Conservation (phyloP, 2,888 invertebrate species). For the Leptarthrus brevirostris region DNA sequence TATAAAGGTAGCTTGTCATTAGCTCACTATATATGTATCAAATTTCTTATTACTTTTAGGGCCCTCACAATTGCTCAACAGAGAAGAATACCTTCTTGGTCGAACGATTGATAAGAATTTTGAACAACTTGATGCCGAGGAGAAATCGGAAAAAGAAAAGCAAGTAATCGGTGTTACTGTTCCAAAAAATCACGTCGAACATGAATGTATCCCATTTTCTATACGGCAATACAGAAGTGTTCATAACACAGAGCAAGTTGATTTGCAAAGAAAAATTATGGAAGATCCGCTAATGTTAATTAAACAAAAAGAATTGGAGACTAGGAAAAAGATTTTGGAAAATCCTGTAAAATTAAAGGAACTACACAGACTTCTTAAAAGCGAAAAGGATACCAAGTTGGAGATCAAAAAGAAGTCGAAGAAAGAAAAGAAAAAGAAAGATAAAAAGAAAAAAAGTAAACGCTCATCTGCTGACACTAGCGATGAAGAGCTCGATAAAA, state of each 20-base stretch:
- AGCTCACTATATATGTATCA: background rate
- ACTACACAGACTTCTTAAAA: constrained; percentile 81
- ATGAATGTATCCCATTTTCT: constrained; percentile 82
- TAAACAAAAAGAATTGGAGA: constrained; percentile 89
- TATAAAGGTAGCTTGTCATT: constrained; percentile 73
- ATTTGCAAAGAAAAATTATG: constrained; percentile 87
- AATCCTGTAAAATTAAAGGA: constrained; percentile 93
- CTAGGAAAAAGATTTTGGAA: constrained; percentile 83
- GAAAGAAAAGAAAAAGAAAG: constrained; percentile 57
- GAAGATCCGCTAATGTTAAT: constrained; percentile 94
- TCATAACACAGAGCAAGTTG: constrained; percentile 78
- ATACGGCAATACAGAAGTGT: constrained; percentile 69
- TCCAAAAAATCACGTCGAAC: constrained; percentile 76
- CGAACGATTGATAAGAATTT: constrained; percentile 79
- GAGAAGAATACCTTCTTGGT: constrained; percentile 91
- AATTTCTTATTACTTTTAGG: constrained; percentile 55
- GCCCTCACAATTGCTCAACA: constrained; percentile 68
- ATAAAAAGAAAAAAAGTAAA: constrained; percentile 59
- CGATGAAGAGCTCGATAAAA: constrained; percentile 73
- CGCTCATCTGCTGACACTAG: constrained; percentile 51
- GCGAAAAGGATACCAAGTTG: constrained; percentile 69
- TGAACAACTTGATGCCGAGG: constrained; percentile 73
- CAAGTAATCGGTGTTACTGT: constrained; percentile 63
- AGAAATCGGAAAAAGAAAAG: constrained; percentile 65
- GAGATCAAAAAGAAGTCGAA: constrained; percentile 57